Percentiles rank a stretch among this genome's conserved stretches.
Conservation (phyloP, 1,140 invertebrate species). For the Metopolophium dirhodum region DNA sequence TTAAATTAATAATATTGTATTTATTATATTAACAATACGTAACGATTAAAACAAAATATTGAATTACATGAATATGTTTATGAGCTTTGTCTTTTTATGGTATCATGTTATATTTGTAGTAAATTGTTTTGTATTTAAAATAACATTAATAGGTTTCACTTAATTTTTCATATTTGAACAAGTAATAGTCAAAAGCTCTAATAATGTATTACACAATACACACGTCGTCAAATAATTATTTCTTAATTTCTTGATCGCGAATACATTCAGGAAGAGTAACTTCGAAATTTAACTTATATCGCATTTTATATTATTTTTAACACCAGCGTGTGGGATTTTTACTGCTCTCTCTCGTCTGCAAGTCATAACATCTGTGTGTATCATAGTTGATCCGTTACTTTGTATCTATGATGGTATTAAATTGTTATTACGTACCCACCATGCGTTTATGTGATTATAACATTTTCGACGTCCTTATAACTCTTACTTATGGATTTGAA, state of each 20-base stretch:
- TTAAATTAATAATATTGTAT: background rate
- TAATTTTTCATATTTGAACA: background rate
- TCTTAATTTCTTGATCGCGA: background rate
- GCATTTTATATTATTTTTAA: conserved; percentile 2
- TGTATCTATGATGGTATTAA: background rate
- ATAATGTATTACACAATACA: no score
- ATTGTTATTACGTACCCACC: background rate
- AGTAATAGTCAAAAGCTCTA: background rate
- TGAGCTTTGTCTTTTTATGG: background rate
- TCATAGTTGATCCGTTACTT: background rate
- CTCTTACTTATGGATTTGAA: background rate
- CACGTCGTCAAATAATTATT: background rate
- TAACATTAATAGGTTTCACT: background rate
- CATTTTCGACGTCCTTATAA: background rate
- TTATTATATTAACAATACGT: background rate
- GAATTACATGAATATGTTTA: background rate
- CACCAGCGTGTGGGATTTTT: background rate
- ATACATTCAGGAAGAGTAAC: background rate
- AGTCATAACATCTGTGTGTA: background rate
- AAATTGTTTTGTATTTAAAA: background rate
- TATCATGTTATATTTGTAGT: background rate
- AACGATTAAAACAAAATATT: background rate
- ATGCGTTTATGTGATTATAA: background rate
- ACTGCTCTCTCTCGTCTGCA: background rate
- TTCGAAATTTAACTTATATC: background rate